Conservation (phyloP, 2,113 vertebrate genomes). For the Muntiacus reevesi region DNA sequence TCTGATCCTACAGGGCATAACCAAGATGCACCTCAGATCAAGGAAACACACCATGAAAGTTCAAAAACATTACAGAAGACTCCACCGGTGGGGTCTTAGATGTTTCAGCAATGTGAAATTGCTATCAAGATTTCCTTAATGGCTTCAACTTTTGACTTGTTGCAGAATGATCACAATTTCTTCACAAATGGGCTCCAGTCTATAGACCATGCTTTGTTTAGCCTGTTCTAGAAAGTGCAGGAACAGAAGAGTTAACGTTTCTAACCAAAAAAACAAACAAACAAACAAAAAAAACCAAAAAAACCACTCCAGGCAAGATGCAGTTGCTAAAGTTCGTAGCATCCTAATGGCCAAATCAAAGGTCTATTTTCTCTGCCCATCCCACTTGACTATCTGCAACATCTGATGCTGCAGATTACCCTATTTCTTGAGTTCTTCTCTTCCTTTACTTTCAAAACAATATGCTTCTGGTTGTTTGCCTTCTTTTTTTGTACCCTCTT, state of each 20-base stretch:
- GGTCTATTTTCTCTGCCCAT: background rate
- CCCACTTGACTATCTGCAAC: background rate
- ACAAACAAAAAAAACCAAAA: background rate
- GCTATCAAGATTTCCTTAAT: background rate
- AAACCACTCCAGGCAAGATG: background rate
- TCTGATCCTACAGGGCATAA: background rate
- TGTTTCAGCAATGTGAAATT: background rate
- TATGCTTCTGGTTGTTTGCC: background rate
- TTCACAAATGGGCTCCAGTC: background rate
- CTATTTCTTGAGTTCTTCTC: background rate
- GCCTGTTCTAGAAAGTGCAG: background rate
- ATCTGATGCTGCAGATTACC: background rate
- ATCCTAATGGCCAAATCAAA: background rate
- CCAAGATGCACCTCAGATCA: background rate
- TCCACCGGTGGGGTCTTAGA: background rate
- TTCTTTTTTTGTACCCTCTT: background rate
- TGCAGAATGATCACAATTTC: background rate
- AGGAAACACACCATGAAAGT: rapidly evolving
- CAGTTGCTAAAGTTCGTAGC: background rate
- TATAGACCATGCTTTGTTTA: too few species aligned
- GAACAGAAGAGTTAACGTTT: background rate
- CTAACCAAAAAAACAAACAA: background rate
- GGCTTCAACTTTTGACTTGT: background rate
- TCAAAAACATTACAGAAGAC: background rate
- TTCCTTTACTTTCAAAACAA: background rate